A percentile compares a stretch with the other conserved stretches of the same genome.
Conservation (phyloP, 2,797 vertebrate genomes). For the Oryzias dopingdopingensis region DNA sequence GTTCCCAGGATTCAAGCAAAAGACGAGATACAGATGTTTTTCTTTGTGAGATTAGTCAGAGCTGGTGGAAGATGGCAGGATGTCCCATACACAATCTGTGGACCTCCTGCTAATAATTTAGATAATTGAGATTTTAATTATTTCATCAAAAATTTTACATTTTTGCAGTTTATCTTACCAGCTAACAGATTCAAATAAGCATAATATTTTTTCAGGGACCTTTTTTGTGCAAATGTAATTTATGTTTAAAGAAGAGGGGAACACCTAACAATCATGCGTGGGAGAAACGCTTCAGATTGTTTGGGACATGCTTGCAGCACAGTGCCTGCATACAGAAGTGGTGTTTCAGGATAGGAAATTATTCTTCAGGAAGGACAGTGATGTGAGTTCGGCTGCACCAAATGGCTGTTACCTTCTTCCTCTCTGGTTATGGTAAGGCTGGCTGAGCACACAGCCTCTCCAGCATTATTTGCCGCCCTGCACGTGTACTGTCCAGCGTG, state of each 20-base stretch:
- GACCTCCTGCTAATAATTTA: no score
- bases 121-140: no score
- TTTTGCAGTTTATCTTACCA: no score
- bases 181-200: no score
- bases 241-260: no score
- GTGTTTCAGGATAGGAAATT: background rate
- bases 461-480: constrained; percentile 85
- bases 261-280: no score
- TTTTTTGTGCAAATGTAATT: no score
- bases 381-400: background rate
- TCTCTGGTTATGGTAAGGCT: constrained; percentile 81
- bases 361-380: constrained; percentile 5
- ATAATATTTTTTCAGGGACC: no score
- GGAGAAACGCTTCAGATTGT: no score
- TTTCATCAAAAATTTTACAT: no score
- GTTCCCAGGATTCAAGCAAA: constrained; percentile 13
- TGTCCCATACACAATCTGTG: constrained; percentile 17
- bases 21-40: background rate
- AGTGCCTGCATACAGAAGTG: background rate
- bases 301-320: no score
- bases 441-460: constrained; percentile 87
- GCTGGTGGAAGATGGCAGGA: constrained; percentile 23
- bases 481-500: constrained; percentile 91
- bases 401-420: constrained; percentile 84
- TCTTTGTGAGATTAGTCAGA: constrained; percentile 41